phyloP scores from a whole-genome alignment of 2,797 vertebrate genomes.

The Acipenser transmontanus region DNA sequence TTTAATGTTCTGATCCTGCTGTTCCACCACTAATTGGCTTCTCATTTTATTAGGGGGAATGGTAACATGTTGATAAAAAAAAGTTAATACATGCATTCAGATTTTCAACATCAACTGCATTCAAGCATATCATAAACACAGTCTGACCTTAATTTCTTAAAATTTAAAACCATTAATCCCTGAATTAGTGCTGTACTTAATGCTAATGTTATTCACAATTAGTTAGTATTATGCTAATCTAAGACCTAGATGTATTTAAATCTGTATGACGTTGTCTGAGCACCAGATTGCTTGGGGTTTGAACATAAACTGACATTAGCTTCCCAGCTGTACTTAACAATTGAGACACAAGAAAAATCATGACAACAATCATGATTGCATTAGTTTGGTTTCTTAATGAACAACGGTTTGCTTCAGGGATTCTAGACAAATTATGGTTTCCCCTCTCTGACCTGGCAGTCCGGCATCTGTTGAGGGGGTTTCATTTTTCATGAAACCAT shows the following conservation, averaged over 20 bases:
- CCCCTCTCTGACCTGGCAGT: conserved; percentile 55
- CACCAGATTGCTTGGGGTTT: conserved; percentile 76
- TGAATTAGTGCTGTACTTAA: conserved; percentile 41
- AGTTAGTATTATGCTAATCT: conserved; percentile 84
- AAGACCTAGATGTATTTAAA: conserved; percentile 72
- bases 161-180: conserved; percentile 32
- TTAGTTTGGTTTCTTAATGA: conserved; percentile 78
- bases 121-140: conserved; percentile 8
- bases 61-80: conserved; percentile 16
- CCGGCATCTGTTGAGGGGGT: conserved; percentile 68
- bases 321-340: conserved; percentile 68
- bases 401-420: conserved; percentile 76
- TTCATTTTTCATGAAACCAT: conserved; percentile 49
- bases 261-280: conserved; percentile 72
- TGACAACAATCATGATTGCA: conserved; percentile 63
- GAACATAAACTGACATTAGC: conserved; percentile 74
- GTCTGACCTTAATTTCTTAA: conserved; percentile 22
- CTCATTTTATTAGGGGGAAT: background rate
- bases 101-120: conserved; percentile 21
- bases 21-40: conserved; percentile 4
- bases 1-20: background rate
- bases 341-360: conserved; percentile 67
- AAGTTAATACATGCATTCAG: conserved; percentile 8
- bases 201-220: conserved; percentile 60
- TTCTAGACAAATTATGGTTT: conserved; percentile 73